A percentile compares a stretch with the other conserved stretches of the same genome.
Conservation (phyloP, 2,113 vertebrate genomes). For the Rhodinocichla rosea region DNA sequence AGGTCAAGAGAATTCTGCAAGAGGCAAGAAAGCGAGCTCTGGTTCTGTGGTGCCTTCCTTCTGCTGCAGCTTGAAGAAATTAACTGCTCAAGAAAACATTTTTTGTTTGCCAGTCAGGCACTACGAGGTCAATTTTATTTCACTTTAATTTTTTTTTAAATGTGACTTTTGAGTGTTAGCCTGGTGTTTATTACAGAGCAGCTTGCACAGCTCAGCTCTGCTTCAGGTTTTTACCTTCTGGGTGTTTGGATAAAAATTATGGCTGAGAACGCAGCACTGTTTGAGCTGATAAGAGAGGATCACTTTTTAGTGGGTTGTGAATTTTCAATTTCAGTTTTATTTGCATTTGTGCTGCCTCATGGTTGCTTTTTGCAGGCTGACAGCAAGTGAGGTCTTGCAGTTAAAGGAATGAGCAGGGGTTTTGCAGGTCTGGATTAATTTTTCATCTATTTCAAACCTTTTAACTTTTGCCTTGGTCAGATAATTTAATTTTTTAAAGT, state of each 20-base stretch:
- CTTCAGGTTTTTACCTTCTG: background rate
- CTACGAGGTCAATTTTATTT: background rate
- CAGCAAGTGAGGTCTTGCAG: background rate
- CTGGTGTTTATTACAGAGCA: background rate
- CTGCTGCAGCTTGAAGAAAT: background rate
- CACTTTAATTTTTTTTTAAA: background rate
- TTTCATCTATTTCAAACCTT: background rate
- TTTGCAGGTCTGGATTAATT: background rate
- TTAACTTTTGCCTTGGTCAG: background rate
- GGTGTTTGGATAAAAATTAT: background rate
- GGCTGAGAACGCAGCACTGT: background rate
- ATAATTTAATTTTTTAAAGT: background rate
- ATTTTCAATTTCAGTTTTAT: background rate
- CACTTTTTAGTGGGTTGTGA: background rate
- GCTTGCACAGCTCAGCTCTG: background rate
- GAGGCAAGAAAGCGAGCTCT: background rate
- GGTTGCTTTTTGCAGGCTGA: background rate
- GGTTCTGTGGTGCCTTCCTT: background rate
- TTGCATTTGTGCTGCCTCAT: background rate
- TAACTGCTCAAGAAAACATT: background rate
- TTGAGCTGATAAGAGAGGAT: background rate
- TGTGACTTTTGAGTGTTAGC: background rate
- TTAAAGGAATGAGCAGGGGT: background rate
- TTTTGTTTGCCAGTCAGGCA: background rate
- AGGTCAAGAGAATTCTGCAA: background rate